These are phyloP conservation scores for Triplophysa bombifrons DNA, from an alignment of 2,797 vertebrate species.

Conservation along the genomic window DNA sequence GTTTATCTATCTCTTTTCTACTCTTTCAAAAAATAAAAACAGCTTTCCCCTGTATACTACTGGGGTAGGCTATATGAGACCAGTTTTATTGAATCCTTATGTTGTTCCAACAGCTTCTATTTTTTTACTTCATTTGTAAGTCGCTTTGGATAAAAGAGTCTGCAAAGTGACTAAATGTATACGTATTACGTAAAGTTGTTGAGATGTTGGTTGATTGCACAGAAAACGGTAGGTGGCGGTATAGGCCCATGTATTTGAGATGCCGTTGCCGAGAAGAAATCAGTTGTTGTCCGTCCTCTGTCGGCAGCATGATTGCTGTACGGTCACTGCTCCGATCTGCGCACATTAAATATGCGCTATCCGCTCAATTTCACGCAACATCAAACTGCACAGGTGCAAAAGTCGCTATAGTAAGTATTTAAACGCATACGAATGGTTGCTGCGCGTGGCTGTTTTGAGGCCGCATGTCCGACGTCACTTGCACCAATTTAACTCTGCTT, in stretches of 20 bases:
- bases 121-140: too few species aligned
- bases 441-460: background rate
- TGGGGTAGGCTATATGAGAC: too few species aligned
- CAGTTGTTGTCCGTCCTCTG: background rate
- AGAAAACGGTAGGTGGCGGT: conserved; percentile 21
- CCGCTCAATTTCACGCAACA: conserved; percentile 49
- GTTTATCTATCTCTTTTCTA: too few species aligned
- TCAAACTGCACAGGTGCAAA: conserved; percentile 50
- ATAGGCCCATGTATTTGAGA: background rate
- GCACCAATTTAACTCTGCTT: background rate
- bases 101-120: too few species aligned
- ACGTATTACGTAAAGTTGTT: background rate
- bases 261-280: background rate
- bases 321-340: conserved; percentile 23
- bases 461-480: background rate
- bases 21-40: too few species aligned
- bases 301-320: conserved; percentile 43
- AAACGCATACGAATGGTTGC: background rate
- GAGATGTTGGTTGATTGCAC: background rate
- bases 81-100: too few species aligned
- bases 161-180: too few species aligned
- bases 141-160: too few species aligned
- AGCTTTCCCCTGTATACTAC: too few species aligned
- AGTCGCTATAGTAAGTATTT: conserved; percentile 67
- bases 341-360: background rate